Conservation (phyloP, 1,140 invertebrate species). For the Dendrolimus kikuchii region DNA sequence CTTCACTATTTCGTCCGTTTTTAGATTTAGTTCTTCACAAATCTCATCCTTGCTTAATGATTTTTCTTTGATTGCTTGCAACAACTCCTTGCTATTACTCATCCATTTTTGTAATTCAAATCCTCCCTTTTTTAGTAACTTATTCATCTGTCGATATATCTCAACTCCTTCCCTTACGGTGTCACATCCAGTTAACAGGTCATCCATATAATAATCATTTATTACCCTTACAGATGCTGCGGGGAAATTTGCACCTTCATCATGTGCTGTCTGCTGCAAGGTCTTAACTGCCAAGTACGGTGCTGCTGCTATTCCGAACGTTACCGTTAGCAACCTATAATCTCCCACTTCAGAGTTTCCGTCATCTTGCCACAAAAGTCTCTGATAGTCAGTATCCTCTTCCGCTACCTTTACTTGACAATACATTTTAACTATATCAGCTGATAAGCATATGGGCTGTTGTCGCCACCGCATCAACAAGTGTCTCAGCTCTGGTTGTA, state of each 20-base stretch:
- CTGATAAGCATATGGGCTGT: conserved; percentile 30
- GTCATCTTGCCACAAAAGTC: conserved; percentile 32
- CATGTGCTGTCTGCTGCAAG: conserved; percentile 27
- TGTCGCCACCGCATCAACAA: conserved; percentile 43
- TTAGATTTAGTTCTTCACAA: background rate
- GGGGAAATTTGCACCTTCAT: conserved; percentile 15
- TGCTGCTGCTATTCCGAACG: conserved; percentile 31
- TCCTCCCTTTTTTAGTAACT: conserved; percentile 8
- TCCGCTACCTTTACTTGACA: conserved; percentile 21
- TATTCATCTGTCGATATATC: conserved; percentile 10
- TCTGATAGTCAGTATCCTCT: conserved; percentile 29
- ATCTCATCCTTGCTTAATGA: too few relatives aligned
- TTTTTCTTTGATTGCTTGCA: conserved; percentile 6
- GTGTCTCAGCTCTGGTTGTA: conserved; percentile 31
- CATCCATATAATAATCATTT: conserved; percentile 40
- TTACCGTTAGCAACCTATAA: conserved; percentile 27
- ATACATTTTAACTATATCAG: conserved; percentile 56
- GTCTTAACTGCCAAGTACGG: conserved; percentile 23
- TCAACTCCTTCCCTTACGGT: conserved; percentile 15
- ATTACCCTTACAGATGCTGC: conserved; percentile 12
- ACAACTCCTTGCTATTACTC: conserved; percentile 13
- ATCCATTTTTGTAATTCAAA: conserved; percentile 23
- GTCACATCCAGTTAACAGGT: conserved; percentile 28
- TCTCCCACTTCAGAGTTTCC: conserved; percentile 11
- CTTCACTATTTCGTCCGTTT: conserved; percentile 6